Base-by-base conservation (phyloP, 1,140 invertebrate species). In the Oedothorax gibbosus region DNA sequence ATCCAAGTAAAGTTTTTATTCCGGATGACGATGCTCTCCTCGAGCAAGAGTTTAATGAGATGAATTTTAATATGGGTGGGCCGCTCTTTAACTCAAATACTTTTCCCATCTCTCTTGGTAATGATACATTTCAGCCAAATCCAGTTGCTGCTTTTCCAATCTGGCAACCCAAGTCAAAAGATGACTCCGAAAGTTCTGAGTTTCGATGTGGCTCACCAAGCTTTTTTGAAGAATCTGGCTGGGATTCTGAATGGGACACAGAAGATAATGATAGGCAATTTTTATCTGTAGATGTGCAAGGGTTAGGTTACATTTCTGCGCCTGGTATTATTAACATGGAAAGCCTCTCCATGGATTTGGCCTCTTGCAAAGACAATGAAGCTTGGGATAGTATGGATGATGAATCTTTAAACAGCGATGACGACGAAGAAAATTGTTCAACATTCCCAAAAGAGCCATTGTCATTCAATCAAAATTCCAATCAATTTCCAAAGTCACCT, bases 291-390 rank as follows among this genome's bases (percentile, higher is more conserved):
- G 75, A 87, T 77, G 66, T 88, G 21, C 88, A 87, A 12, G 87
- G 87, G 35, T 78, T 88, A 21, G 87, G 85, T 21, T 87, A 87
- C 35, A 87, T 88, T 54, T 88, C 86, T 54, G 86, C 76, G 54
- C 77, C 87, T 15, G 85, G 83, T n/a, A 65, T 82, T 15, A 85
- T 88, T 20, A 87, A 91, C 50, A 85, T 90, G 49, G 87, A 88
- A 21, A 86, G 89, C 35, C 83, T 91, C 0, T 88, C 89, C 12
- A 82, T 86, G 7, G 90, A 88, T 72, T 89, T 90, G 76, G 60
- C 90, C 88, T 88, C 88, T 87, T 65, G 88, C 88, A 79, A 88
- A 88, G 88, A 89, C 83, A 88, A 90, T 69, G 87, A 89, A 50
- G 77, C 90, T 14, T 88, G 87, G 86, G 88, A 88, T 54, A 86